Evolutionary conservation across 2,888 invertebrate species (phyloP).

Genomic region (Hirtodrosophila alboralis): DNA sequence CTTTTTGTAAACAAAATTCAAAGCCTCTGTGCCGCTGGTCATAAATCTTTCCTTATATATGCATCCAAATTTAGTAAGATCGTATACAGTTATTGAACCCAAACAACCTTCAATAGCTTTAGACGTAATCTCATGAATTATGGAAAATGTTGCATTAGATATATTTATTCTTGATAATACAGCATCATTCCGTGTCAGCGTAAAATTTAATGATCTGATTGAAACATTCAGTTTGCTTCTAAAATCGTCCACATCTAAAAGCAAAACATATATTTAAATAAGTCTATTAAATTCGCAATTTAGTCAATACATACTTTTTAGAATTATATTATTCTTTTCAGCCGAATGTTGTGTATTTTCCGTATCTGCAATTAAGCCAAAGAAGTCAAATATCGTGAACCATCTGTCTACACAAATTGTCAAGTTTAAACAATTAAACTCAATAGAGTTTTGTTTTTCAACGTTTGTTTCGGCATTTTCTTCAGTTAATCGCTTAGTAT

Average conservation of each 20-base stretch:
- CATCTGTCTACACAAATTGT: constrained; percentile 96
- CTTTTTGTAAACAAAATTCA: constrained; percentile 89
- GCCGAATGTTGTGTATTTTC: constrained; percentile 44
- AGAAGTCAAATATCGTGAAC: constrained; percentile 97
- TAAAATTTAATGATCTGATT: constrained; percentile 91
- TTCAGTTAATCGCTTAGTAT: constrained; percentile 85
- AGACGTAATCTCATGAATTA: constrained; percentile 83
- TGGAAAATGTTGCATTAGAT: constrained; percentile 85
- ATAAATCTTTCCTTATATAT: constrained; percentile 93
- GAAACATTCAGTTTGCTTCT: constrained; percentile 88
- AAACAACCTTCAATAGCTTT: constrained; percentile 89
- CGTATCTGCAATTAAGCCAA: constrained; percentile 86
- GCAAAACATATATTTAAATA: too few relatives aligned
- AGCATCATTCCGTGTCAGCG: constrained; percentile 90
- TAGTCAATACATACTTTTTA: constrained; percentile 46
- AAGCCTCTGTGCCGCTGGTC: constrained; percentile 91
- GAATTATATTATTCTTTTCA: constrained; percentile 33
- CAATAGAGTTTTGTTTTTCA: constrained; percentile 86
- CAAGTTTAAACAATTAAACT: constrained; percentile 96
- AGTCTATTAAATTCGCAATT: too few relatives aligned
- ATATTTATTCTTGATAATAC: constrained; percentile 93
- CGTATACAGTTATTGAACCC: constrained; percentile 91
- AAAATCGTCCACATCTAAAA: constrained; percentile 73
- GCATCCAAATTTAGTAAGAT: constrained; percentile 91
- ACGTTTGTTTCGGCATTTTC: constrained; percentile 51